phyloP scores from a whole-genome alignment of 1,140 invertebrate species.

The Maconellicoccus hirsutus region DNA sequence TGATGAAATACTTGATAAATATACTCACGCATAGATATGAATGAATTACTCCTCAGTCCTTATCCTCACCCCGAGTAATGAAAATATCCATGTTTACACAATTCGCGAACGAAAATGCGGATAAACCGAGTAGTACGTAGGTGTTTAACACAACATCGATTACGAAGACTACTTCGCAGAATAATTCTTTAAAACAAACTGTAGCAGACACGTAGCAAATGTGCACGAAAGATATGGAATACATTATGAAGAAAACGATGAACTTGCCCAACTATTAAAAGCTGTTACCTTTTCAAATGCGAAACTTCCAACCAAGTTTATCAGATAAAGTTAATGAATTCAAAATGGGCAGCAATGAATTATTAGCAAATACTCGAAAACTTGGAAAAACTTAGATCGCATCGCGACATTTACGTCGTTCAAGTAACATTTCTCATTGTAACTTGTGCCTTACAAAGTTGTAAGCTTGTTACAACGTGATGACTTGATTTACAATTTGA shows the following conservation, averaged over 20 bases:
- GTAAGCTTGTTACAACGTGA: no score
- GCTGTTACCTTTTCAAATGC: background rate
- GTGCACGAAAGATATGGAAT: conserved; percentile 17
- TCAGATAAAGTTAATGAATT: conserved; percentile 14
- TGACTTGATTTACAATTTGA: no score
- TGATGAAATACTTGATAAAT: no score
- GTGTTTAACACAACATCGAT: background rate
- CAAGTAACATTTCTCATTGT: no score
- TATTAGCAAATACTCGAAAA: background rate
- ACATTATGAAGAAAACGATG: conserved; percentile 16
- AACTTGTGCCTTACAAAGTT: no score
- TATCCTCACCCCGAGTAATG: no score
- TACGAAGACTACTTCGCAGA: background rate
- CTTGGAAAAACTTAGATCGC: background rate
- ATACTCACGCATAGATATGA: no score
- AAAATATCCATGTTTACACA: no score
- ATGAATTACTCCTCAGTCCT: no score
- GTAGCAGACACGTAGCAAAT: background rate
- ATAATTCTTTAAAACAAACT: conserved; percentile 6
- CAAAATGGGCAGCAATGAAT: background rate
- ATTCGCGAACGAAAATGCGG: no score
- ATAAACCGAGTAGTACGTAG: no score
- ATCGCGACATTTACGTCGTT: background rate
- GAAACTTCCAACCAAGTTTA: conserved; percentile 11
- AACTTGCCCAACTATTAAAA: conserved; percentile 17